These are phyloP conservation scores for Sisor rabdophorus DNA, from an alignment of 2,113 vertebrate species.

Conservation along the genomic window DNA sequence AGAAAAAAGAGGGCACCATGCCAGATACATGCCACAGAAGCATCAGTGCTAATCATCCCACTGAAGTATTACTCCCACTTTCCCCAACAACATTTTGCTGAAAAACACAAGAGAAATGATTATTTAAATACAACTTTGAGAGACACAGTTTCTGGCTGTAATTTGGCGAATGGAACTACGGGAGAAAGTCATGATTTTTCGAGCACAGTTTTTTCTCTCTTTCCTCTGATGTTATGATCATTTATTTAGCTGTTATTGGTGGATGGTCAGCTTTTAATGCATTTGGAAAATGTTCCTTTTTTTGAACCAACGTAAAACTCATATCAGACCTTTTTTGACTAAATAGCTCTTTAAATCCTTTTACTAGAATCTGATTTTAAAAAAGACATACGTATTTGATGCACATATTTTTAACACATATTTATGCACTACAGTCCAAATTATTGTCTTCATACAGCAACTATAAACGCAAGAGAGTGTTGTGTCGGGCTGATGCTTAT, in stretches of 20 bases:
- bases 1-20: constrained; percentile 2
- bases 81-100: constrained; percentile 1
- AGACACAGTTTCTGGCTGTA: background rate
- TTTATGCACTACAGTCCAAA: constrained; percentile 61
- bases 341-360: background rate
- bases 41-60: constrained; percentile 24
- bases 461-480: constrained; percentile 51
- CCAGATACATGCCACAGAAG: constrained; percentile 22
- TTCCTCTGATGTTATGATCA: constrained; percentile 25
- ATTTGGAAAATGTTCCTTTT: constrained; percentile 7
- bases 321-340: constrained; percentile 1
- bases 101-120: background rate
- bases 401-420: constrained; percentile 63
- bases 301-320: constrained; percentile 24
- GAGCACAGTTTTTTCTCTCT: constrained; percentile 20
- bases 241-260: constrained; percentile 30
- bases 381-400: constrained; percentile 45
- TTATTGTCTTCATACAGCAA: constrained; percentile 65
- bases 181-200: constrained; percentile 27
- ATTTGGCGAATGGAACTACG: background rate
- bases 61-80: background rate
- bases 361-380: background rate
- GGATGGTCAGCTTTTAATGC: constrained; percentile 30
- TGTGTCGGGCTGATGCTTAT: background rate
- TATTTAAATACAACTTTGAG: background rate